Evolutionary conservation across 2,113 vertebrate species (phyloP).

Genomic region (Periophthalmodon schlosseri): DNA sequence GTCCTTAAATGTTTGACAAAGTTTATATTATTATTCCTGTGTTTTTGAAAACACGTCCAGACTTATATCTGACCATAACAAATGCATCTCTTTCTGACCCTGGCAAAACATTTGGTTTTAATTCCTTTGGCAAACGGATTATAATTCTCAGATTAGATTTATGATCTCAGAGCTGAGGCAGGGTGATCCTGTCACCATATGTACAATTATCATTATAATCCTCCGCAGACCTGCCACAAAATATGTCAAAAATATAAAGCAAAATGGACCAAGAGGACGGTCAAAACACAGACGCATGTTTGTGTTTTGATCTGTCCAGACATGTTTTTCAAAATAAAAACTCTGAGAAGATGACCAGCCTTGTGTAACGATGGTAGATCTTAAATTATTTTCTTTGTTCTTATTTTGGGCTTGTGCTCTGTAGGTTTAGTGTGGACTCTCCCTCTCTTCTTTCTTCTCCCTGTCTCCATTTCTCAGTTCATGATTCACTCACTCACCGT

Average conservation of each 20-base stretch:
- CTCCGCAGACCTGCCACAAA: constrained; percentile 36
- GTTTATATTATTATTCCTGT: not conserved
- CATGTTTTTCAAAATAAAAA: constrained; percentile 31
- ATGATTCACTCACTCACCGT: constrained; percentile 33
- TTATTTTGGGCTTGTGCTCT: constrained; percentile 5
- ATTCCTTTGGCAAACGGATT: constrained; percentile 78
- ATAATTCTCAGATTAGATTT: constrained; percentile 79
- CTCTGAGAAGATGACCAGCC: constrained; percentile 28
- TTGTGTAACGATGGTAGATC: not conserved
- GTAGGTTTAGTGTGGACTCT: not conserved
- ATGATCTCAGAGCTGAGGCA: constrained; percentile 73
- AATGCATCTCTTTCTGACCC: constrained; percentile 49
- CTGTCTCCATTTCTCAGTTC: constrained; percentile 21
- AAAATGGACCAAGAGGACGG: constrained; percentile 39
- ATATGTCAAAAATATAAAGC: constrained; percentile 2
- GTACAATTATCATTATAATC: constrained; percentile 81
- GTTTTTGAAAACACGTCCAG: constrained; percentile 29
- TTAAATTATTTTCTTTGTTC: constrained; percentile 12
- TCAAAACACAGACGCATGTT: constrained; percentile 28
- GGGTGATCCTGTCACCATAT: constrained; percentile 79
- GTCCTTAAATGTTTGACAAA: not conserved
- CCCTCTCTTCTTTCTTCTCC: not conserved
- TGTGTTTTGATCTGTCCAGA: constrained; percentile 22
- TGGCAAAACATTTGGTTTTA: constrained; percentile 69
- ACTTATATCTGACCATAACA: constrained; percentile 23